Base-by-base conservation (phyloP, 2,888 invertebrate species). In the Lasioglossum pauxillum region DNA sequence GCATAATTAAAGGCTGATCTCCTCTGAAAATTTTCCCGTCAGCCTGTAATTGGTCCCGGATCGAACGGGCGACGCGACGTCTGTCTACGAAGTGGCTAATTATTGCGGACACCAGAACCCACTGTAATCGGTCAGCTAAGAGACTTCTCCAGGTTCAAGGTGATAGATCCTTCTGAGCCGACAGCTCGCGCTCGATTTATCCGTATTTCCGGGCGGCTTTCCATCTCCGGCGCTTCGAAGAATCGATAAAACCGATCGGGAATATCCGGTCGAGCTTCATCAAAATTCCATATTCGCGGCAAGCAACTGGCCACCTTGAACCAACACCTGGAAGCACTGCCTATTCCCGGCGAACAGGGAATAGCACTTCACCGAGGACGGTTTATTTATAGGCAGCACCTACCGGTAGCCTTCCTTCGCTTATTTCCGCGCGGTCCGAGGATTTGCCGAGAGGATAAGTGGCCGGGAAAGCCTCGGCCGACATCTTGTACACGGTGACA, bases 251-350 rank as follows among this genome's bases (percentile, higher is more conserved):
- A 44, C 76, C 78, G 69, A 86, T 86, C 82, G 73, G 38, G 67
- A 64, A 73, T 80, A 80, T 67, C 64, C 71, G 67, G 38, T 35
- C 64, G 23, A 38, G 73, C 49, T 80, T 87, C 82, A 82, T 85
- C 78, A 83, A 81, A 88, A 87, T 87, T 88, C 88, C 79, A 87
- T 87, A 83, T 85, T 87, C 64, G 76, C 53, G 71, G 73, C 76
- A 78, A 83, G 72, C 73, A 73, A 69, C 74, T 57, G 49, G 46
- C 67, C 64, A 69, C 71, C 64, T 75, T 64, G 72, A 57, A 77
- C 84, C 64, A 71, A 83, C 74, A 23, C 73, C 78, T 44, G 19
- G 76, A 60, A 41, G 19, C 49, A 35, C 38, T 41, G 16, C 60
- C 49, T 80, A 74, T 46, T 35, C 35, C 7, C 71, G 44, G 60